Evolutionary conservation across 2,797 vertebrate species (phyloP), one percentile per base, ranked within the genome.

Genomic region (Bovichtus variegatus): DNA sequence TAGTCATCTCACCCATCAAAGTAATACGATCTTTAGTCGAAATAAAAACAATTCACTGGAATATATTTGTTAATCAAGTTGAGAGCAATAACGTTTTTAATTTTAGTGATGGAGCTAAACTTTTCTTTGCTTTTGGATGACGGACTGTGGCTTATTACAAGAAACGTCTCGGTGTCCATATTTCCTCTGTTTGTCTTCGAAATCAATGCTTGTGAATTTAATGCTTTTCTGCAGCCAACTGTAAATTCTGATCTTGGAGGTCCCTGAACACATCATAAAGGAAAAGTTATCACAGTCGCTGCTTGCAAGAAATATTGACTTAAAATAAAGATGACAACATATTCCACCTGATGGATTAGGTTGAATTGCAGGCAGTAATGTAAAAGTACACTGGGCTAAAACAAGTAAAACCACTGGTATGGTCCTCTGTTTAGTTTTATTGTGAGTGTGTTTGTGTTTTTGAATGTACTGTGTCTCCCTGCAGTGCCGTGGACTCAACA

Each of bases 401-500:
- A 65, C 59, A 50, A 62, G 36, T 60, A 46, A 71, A 83, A 61
- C 15, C 13, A 19, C 63, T 58, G 25, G 38, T 58, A 60, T 66
- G 57, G 31, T 77, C 49, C n/a, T 63, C 70, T 53, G 16, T 70
- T 5, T 3, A 21, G 74, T 60, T 51, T 13, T 13, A 29, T 12
- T 60, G 1, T 53, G 44, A 1, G 21, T 63, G 25, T 65, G 7
- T 29, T 2, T 44, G 6, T 62, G 10, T 59, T 19, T 29, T 4
- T 64, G 10, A 25, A 0, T 11, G 1, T 58, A 9, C 15, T 71
- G 40, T 60, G 27, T 72, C 27, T 63, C 58, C 81, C 62, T 38
- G 21, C 90, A 99, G 98, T 96, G 68, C 95, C 96, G 6, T 99
- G 98, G 98, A 99, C 97, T 31, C 97, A 97, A 81, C 98, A 97